Conservation (phyloP, 2,888 invertebrate genomes). For the Trisateles emortualis region DNA sequence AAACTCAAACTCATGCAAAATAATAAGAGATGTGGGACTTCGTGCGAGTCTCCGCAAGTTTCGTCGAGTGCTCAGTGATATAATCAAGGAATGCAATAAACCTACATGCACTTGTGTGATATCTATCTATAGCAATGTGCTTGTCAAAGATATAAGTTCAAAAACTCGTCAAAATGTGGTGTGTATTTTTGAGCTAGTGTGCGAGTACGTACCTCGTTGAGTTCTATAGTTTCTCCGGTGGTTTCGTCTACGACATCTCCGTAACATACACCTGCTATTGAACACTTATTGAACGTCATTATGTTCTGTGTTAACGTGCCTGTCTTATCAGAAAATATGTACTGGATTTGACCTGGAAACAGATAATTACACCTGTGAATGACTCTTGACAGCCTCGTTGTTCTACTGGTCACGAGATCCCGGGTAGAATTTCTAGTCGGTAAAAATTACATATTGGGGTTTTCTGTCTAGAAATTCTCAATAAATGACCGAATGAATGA, state of each 20-base stretch:
- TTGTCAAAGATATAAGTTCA: constrained; percentile 31
- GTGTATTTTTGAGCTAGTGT: constrained; percentile 12
- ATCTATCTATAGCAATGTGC: constrained; percentile 56
- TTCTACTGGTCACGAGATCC: too few relatives aligned
- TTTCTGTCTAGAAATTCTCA: too few relatives aligned
- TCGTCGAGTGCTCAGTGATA: constrained; percentile 42
- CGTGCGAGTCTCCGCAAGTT: constrained; percentile 52
- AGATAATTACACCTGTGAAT: too few relatives aligned
- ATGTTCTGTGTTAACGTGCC: constrained; percentile 99
- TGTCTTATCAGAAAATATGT: constrained; percentile 99
- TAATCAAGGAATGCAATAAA: constrained; percentile 40
- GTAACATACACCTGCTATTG: constrained; percentile 96
- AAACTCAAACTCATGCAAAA: constrained; percentile 71
- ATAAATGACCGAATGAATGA: too few relatives aligned
- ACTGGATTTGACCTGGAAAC: constrained; percentile 96
- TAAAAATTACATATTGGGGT: too few relatives aligned
- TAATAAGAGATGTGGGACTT: constrained; percentile 47
- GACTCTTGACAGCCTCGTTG: too few relatives aligned
- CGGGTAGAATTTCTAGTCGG: too few relatives aligned
- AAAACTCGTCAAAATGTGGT: constrained; percentile 17
- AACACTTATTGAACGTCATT: constrained; percentile 99
- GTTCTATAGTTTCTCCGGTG: constrained; percentile 95
- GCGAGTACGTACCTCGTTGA: constrained; percentile 90
- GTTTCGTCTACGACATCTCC: constrained; percentile 96
- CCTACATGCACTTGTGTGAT: constrained; percentile 46